Conservation (phyloP, 2,888 invertebrate species). For the Abrostola tripartita region DNA sequence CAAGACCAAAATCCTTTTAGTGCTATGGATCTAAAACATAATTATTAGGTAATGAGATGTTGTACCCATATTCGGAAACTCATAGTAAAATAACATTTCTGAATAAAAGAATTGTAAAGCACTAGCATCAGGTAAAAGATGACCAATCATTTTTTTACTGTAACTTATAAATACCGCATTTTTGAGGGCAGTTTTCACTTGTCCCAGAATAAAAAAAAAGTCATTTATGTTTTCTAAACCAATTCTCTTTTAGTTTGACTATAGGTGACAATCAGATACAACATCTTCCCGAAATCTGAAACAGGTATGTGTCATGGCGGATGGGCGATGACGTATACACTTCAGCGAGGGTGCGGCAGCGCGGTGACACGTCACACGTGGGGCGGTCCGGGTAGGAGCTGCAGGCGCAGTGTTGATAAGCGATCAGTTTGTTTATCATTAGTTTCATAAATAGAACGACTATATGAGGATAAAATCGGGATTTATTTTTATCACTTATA, state of each 20-base stretch:
- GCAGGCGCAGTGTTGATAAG: slow-evolving; percentile 51
- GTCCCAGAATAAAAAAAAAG: neutral
- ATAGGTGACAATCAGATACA: slow-evolving; percentile 36
- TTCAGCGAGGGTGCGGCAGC: slow-evolving; percentile 55
- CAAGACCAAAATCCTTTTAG: neutral
- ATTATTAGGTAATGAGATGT: no score
- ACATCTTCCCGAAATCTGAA: slow-evolving; percentile 40
- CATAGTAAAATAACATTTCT: no score
- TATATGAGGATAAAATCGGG: neutral
- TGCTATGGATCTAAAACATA: no score
- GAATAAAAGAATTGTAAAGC: no score
- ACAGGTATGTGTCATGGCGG: slow-evolving; percentile 50
- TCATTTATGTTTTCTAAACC: neutral
- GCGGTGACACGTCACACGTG: slow-evolving; percentile 64
- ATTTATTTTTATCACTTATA: neutral
- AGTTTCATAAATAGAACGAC: slow-evolving; percentile 21
- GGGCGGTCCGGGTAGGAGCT: slow-evolving; percentile 28
- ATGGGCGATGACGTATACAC: slow-evolving; percentile 52
- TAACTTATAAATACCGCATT: no score
- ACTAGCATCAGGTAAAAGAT: no score
- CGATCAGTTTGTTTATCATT: slow-evolving; percentile 34
- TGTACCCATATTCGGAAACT: no score
- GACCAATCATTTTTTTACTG: no score
- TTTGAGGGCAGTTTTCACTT: no score
- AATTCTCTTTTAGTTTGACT: neutral